Base-by-base conservation (phyloP, 92 coral and sea anemone genomes). In the Isaurus tuberculatus region DNA sequence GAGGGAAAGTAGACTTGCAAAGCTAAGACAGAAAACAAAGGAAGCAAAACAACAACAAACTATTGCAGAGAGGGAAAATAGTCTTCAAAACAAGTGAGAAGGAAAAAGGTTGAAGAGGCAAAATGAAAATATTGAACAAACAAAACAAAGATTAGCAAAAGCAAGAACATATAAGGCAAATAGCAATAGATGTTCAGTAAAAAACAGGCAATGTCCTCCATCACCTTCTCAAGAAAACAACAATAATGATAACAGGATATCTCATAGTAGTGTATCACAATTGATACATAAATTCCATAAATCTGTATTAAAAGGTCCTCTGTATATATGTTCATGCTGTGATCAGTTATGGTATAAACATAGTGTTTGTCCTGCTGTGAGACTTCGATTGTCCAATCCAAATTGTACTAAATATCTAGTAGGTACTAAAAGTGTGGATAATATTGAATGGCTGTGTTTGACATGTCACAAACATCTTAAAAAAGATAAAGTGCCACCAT, bases 281-380 rank as follows among this genome's bases (percentile, higher is more conserved):
- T 40, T 40, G 44, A 40, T 40, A 40, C 44, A 40, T 40, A 61
- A 51, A 36, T 82, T 69, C 46, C 86, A 70, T 51, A 82, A 32
- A 37, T 43, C 79, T 69, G 79, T 81, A 37, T 65, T 61, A 8
- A 2, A 48, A 15, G 85, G 73, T 26, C 73, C 72, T 1, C n/a
- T 8, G 69, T 22, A 60, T 30, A 22, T 80, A n/a, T 80, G 85
- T 36, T 29, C 85, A 36, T 49, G 81, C 22, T 84, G 87, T 84
- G 87, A 84, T 36, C 87, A 84, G 72, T 64, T 84, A 26, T 84
- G 87, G 87, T 72, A 84, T 53, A 84, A 84, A 43, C 73, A 34
- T 61, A 72, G 81, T 84, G 87, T 84, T 13, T 19, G 23, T 0
- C 28, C 32, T 27, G 81, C 81, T 15, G 15, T 19, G 3, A 8